Base-by-base conservation (phyloP, 2,797 vertebrate species). In the Thalassophryne amazonica region DNA sequence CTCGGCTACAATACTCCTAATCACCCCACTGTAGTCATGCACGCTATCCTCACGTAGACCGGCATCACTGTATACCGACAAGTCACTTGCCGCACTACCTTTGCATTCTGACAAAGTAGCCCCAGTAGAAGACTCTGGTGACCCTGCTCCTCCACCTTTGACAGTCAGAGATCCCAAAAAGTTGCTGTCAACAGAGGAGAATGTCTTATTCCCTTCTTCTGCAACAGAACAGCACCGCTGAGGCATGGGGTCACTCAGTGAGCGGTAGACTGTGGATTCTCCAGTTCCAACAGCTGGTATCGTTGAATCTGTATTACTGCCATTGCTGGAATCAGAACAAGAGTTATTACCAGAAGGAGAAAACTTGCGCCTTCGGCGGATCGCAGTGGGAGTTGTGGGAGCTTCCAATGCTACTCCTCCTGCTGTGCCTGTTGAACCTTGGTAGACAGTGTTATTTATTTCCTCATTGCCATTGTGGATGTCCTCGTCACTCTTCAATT, bases 161-260 rank as follows among this genome's bases (percentile, higher is more conserved):
- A 94, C 35, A 0, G 94, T 95, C 22, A 99, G 75, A 0, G 97
- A 96, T 13, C 94, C 93, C 56, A 99, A 83, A 21, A 99, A 81
- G 78, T 98, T 98, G 80, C 96, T 99, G 80, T 99, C 96, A 0
- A 98, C 83, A 0, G 90, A 91, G 67, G 83, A 91, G 78, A 95
- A 98, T 12, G 76, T 93, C 49, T 61, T 83, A 50, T 64, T 80
- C 2, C 83, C 79, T 17, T 96, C 94, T 55, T 95, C 94, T 0
- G 87, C 53, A 43, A 91, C 68, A 0, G 92, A 86, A 41, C 90
- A 82, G 35, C 89, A 46, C n/a, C 95, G 86, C 69, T 98, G 95
- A 25, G 97, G 97, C 92, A 98, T 99, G n/a, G 97, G 97, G 81
- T 99, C 97, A 2, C 97, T 99, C 12, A 98, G 84, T 12, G 96